Conservation (phyloP, 1,140 invertebrate species). For the Euwallacea similis region DNA sequence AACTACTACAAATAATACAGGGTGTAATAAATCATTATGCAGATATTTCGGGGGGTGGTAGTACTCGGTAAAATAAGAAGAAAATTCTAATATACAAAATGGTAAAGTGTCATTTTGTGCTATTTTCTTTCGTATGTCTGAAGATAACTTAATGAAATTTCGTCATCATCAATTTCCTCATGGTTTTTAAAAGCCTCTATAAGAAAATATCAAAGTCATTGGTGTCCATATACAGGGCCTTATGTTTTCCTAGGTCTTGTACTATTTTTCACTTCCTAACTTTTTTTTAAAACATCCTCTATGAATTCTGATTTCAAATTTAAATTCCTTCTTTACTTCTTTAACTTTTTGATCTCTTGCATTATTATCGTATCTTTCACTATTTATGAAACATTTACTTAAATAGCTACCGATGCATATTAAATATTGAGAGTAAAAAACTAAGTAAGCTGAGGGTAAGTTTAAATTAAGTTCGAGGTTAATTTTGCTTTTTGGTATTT, state of each 20-base stretch:
- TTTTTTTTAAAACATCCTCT: background rate
- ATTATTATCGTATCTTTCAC: background rate
- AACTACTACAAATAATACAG: too few species aligned
- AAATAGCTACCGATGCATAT: background rate
- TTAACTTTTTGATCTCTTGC: background rate
- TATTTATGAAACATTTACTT: background rate
- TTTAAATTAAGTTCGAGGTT: too few species aligned
- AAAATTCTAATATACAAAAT: background rate
- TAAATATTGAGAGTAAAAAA: too few species aligned
- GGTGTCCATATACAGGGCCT: background rate
- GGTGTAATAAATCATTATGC: too few species aligned
- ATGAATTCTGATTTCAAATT: too few species aligned
- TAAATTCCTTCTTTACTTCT: background rate
- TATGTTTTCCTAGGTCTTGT: background rate
- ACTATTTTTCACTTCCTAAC: background rate
- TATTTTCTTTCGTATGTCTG: background rate
- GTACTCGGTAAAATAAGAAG: too few species aligned
- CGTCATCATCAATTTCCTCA: background rate
- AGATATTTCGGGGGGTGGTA: too few species aligned
- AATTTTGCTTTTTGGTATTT: too few species aligned
- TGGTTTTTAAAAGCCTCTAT: background rate
- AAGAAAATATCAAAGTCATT: background rate
- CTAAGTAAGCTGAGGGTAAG: background rate
- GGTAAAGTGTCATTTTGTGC: background rate
- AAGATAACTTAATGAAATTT: background rate